A percentile compares a stretch with the other conserved stretches of the same genome.
Evolutionary conservation across 2,888 invertebrate genomes (phyloP).

Genomic region (Alviniconcha strummeri): DNA sequence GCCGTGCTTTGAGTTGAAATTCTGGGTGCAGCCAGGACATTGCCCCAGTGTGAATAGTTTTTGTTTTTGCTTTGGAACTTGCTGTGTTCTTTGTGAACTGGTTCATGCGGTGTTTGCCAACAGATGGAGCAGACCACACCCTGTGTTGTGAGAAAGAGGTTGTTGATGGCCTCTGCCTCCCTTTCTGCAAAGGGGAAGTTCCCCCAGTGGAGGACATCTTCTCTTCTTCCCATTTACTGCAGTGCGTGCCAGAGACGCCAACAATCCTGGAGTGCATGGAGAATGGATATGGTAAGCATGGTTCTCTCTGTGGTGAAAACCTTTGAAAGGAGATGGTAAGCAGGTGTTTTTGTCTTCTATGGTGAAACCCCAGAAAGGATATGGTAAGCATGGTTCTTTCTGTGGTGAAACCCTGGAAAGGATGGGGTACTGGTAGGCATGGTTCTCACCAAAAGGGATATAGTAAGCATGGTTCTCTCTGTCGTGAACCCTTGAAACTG

Average conservation of each 20-base stretch:
- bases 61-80: neutral
- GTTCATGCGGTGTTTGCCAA: neutral
- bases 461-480: neutral
- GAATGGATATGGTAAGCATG: conserved; percentile 14
- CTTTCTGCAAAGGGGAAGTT: conserved; percentile 31
- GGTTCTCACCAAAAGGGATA: neutral
- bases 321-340: neutral
- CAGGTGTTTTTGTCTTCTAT: neutral
- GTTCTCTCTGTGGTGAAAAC: neutral
- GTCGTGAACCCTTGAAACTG: neutral
- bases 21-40: too few species aligned
- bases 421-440: neutral
- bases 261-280: conserved; percentile 8
- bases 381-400: neutral
- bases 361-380: neutral
- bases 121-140: conserved; percentile 38
- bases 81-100: too few species aligned
- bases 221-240: neutral
- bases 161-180: conserved; percentile 19
- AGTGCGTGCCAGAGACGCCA: conserved; percentile 12
- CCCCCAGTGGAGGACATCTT: neutral
- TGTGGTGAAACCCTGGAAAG: neutral
- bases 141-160: conserved; percentile 30
- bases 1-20: too few species aligned
- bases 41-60: neutral